Percentiles rank a stretch among this genome's conserved stretches.
These are phyloP conservation scores for Sus cebifrons DNA, from an alignment of 2,797 vertebrate genomes.

Conservation along the genomic window DNA sequence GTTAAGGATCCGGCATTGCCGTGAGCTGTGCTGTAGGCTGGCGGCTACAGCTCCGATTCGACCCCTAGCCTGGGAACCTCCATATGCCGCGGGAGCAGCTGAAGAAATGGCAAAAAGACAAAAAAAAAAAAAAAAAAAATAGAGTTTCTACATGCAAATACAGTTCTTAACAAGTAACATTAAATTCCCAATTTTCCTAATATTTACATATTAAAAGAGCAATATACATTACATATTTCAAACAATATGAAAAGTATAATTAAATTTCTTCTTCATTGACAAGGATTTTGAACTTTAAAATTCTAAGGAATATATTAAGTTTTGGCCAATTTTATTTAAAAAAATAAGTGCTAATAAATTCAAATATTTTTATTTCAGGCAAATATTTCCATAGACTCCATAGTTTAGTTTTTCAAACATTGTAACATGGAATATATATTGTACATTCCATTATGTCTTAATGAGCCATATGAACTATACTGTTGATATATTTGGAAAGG, in stretches of 20 bases:
- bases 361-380: neutral
- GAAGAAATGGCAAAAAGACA: too few relatives aligned
- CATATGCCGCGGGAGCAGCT: too few relatives aligned
- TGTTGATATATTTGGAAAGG: neutral
- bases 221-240: constrained; percentile 22
- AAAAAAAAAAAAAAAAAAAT: neutral
- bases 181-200: neutral
- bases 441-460: neutral
- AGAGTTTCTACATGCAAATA: neutral
- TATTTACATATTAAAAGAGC: constrained; percentile 16
- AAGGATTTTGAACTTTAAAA: neutral
- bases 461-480: neutral
- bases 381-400: constrained; percentile 29
- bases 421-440: neutral
- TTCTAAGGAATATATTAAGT: constrained; percentile 24
- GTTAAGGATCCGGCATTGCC: too few relatives aligned
- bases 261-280: constrained; percentile 8
- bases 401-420: neutral
- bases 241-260: constrained; percentile 21
- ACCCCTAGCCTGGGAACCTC: too few relatives aligned
- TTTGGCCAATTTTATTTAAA: neutral
- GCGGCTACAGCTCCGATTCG: too few relatives aligned
- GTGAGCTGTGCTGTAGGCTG: too few relatives aligned
- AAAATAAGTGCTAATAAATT: constrained; percentile 26
- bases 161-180: neutral